These are phyloP conservation scores for Sebastes iracundus DNA, from an alignment of 2,797 vertebrate species.

Conservation along the genomic window DNA sequence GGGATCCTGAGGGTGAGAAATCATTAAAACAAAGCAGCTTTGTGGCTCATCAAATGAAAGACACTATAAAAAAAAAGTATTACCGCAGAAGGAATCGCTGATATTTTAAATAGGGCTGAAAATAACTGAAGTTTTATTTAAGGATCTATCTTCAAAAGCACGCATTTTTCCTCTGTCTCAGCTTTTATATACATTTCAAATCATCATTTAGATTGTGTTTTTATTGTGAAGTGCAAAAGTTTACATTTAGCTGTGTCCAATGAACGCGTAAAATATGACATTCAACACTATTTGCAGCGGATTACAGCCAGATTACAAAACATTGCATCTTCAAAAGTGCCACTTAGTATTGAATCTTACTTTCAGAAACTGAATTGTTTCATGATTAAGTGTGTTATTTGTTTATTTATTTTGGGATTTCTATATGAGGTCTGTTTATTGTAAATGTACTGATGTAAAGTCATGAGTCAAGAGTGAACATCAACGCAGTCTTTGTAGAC, in stretches of 20 bases:
- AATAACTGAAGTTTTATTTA: neutral
- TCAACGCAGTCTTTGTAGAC: neutral
- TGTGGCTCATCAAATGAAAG: conserved; percentile 12
- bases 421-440: neutral
- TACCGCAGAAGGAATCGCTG: neutral
- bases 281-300: neutral
- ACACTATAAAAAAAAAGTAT: neutral
- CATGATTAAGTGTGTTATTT: too few species aligned
- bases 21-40: conserved; percentile 38
- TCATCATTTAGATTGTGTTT: neutral
- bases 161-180: neutral
- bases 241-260: neutral
- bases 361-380: neutral
- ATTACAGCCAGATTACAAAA: neutral
- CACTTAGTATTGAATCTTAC: neutral
- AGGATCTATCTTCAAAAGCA: neutral
- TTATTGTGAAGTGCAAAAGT: neutral
- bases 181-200: neutral
- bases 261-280: neutral
- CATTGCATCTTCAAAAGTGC: neutral
- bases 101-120: neutral
- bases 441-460: neutral
- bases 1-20: conserved; percentile 4
- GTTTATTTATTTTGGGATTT: neutral
- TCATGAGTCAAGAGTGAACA: neutral